Evolutionary conservation across 2,797 vertebrate species (phyloP).

Genomic region (Lateolabrax maculatus): DNA sequence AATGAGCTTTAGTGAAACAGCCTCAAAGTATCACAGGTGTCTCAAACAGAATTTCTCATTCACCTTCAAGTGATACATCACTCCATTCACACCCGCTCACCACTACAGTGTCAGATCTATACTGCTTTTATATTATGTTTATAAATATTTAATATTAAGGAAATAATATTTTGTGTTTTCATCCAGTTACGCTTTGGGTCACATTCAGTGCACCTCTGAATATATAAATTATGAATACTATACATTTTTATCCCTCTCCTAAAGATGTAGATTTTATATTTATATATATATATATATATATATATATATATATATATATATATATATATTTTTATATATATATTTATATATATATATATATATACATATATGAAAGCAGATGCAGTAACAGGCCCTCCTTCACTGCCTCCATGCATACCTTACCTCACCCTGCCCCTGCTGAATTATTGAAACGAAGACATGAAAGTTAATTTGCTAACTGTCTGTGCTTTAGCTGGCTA

Average conservation of each 20-base stretch:
- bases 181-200: constrained; percentile 22
- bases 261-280: constrained; percentile 36
- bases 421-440: constrained; percentile 66
- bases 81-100: constrained; percentile 24
- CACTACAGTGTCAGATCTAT: constrained; percentile 7
- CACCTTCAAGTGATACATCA: constrained; percentile 47
- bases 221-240: constrained; percentile 50
- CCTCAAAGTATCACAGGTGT: constrained; percentile 68
- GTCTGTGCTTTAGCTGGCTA: constrained; percentile 84
- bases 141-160: constrained; percentile 64
- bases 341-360: too few species aligned
- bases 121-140: constrained; percentile 33
- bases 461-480: constrained; percentile 87
- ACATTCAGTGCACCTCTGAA: not conserved
- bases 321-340: too few species aligned
- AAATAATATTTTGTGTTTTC: constrained; percentile 54
- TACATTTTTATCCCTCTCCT: constrained; percentile 42
- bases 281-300: too few species aligned
- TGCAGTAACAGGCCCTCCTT: constrained; percentile 40
- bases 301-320: too few species aligned
- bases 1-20: constrained; percentile 63
- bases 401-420: constrained; percentile 64
- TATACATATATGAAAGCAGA: constrained; percentile 48
- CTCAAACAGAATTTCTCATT: constrained; percentile 42
- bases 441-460: constrained; percentile 86